These are phyloP conservation scores for Pteruthius melanotis DNA, from an alignment of 2,113 vertebrate species.

Conservation along the genomic window DNA sequence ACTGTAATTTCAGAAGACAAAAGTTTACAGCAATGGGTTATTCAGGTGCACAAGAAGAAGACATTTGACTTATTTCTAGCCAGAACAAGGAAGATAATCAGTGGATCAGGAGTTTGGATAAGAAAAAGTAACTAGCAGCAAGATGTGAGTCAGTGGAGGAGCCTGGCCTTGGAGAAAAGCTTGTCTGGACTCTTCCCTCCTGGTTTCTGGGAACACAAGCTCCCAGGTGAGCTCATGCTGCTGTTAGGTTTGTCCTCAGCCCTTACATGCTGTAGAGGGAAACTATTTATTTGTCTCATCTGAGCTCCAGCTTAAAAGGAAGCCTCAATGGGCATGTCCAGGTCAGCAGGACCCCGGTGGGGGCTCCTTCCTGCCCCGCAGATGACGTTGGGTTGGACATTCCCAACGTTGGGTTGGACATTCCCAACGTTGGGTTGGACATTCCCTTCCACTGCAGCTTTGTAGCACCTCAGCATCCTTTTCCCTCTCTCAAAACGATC, in stretches of 20 bases:
- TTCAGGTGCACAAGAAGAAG: background rate
- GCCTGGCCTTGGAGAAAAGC: background rate
- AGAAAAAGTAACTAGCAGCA: background rate
- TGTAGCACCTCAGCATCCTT: background rate
- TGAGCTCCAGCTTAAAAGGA: background rate
- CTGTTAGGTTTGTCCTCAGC: background rate
- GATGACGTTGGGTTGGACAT: accelerated
- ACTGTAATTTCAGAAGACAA: background rate
- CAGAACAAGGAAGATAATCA: background rate
- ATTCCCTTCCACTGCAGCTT: background rate
- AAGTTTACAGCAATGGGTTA: background rate
- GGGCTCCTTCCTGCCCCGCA: background rate
- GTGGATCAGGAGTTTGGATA: background rate
- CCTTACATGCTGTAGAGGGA: background rate
- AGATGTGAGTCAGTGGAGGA: background rate
- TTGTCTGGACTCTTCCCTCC: background rate
- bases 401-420: too few species aligned
- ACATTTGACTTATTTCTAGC: background rate
- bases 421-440: accelerated
- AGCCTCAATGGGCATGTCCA: accelerated
- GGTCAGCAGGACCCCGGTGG: too few species aligned
- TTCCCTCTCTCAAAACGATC: accelerated
- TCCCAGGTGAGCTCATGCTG: background rate
- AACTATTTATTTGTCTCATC: background rate
- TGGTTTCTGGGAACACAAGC: background rate